Base-by-base conservation (phyloP, 2,888 invertebrate genomes). In the Laothoe populi region DNA sequence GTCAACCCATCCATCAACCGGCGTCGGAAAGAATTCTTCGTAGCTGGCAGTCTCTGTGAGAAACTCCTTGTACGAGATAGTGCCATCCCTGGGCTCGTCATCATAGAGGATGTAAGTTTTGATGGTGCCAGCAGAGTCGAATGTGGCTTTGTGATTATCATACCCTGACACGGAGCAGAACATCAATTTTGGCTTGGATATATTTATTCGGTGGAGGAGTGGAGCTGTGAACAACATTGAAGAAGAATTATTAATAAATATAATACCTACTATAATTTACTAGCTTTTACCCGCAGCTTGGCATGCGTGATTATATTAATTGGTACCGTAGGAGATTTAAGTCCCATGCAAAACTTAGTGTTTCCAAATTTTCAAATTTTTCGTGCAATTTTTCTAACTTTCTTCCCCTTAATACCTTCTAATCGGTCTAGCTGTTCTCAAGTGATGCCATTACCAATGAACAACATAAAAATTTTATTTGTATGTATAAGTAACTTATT, bases 1-100 rank as follows among this genome's bases (percentile, higher is more conserved):
- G 8, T 60, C 59, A 19, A 24, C 11, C 46, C 21, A 60, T 26
- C 60, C 60, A 11, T 48, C 38, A 10, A 48, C 60, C 8, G 60
- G 60, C 23, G 24, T 24, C 24, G 24, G 40, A 1, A 40, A 24
- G 40, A 58, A 58, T 40, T 58, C 40, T 0, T 58, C 49, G 31
- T 31, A 49, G 16, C 16, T 49, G 16, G 49, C 49, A 4, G 31
- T 49, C 31, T 49, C 31, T n/a, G 49, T 49, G 16, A 49, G 26
- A n/a, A 31, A 49, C 24, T 49, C 16, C 10, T 16, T 49, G 16
- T 16, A 49, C 8, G 26, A 26, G 10, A 49, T 8, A 31, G 49
- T 16, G 10, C 16, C 31, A 7, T 49, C 49, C 4, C 49, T 31
- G 26, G 31, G 31, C 31, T 31, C 31, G 1, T 16, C 16, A 16